phyloP scores from a whole-genome alignment of 2,888 invertebrate species.

The Chalcosyrphus nemorum region DNA sequence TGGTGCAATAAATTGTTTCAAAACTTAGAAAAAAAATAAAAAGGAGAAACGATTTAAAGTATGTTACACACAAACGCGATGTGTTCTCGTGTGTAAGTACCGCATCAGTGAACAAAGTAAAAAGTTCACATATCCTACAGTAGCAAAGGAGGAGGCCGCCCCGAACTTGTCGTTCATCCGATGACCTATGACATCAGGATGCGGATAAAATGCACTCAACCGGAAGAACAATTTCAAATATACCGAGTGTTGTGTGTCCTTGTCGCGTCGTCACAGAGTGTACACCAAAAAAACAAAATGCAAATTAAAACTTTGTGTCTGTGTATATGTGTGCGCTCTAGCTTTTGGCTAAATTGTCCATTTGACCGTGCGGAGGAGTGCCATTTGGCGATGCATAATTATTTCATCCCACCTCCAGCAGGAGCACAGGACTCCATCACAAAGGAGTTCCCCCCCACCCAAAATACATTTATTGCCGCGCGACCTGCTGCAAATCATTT shows the following conservation, averaged over 20 bases:
- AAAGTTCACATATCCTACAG: constrained; percentile 38
- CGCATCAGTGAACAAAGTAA: constrained; percentile 66
- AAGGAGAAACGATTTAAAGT: constrained; percentile 48
- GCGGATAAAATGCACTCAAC: constrained; percentile 61
- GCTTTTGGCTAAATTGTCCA: constrained; percentile 21
- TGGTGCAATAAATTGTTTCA: constrained; percentile 44
- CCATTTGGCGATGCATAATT: constrained; percentile 51
- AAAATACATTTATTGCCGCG: constrained; percentile 36
- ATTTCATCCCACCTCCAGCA: constrained; percentile 25
- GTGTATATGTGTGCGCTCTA: constrained; percentile 15
- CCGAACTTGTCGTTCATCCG: neutral
- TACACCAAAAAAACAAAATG: constrained; percentile 40
- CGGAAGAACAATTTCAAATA: constrained; percentile 58
- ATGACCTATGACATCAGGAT: constrained; percentile 69
- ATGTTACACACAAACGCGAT: constrained; percentile 52
- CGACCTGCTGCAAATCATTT: constrained; percentile 61
- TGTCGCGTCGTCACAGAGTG: constrained; percentile 4
- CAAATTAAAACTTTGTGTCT: constrained; percentile 59
- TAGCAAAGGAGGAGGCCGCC: too few species aligned
- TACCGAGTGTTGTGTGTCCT: neutral
- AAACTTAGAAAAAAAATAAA: constrained; percentile 3
- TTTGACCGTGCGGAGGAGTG: constrained; percentile 28
- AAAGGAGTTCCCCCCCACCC: constrained; percentile 29
- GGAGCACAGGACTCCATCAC: neutral
- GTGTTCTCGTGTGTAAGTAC: constrained; percentile 60